Conservation (phyloP, 2,888 invertebrate species). For the Acholoe squamosa region DNA sequence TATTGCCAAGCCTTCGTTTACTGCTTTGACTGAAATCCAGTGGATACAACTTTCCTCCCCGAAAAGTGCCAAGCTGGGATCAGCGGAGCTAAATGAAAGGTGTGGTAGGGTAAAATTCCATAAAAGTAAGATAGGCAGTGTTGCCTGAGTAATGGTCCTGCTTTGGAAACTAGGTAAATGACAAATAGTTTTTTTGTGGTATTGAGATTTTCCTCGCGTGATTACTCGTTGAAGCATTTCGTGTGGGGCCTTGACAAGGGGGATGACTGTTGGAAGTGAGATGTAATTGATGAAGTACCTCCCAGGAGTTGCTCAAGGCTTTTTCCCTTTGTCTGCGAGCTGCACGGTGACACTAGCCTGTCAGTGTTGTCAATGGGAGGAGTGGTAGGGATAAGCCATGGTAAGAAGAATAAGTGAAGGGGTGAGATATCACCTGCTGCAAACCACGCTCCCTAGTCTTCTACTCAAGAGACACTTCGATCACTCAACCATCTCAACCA, state of each 20-base stretch:
- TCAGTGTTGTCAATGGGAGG: constrained; percentile 1
- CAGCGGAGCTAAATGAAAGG: no score
- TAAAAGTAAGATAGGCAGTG: background rate
- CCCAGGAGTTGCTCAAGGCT: background rate
- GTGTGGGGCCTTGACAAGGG: background rate
- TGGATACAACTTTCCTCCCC: background rate
- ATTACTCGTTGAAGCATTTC: background rate
- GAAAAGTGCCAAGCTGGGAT: background rate
- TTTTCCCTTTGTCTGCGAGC: background rate
- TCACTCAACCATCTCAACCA: background rate
- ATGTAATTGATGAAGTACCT: background rate
- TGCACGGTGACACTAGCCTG: background rate
- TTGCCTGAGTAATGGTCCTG: background rate
- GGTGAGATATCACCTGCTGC: background rate
- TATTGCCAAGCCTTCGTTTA: background rate
- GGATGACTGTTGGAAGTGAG: background rate
- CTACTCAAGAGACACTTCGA: background rate
- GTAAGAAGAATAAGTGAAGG: background rate
- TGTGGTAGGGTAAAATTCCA: background rate
- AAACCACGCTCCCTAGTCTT: background rate
- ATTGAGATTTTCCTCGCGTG: background rate
- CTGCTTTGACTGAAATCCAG: background rate
- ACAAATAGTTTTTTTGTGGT: background rate
- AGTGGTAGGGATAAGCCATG: background rate
- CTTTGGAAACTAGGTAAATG: background rate